Base-by-base conservation (phyloP, 1,140 invertebrate species). In the Zaprionus ornatus region DNA sequence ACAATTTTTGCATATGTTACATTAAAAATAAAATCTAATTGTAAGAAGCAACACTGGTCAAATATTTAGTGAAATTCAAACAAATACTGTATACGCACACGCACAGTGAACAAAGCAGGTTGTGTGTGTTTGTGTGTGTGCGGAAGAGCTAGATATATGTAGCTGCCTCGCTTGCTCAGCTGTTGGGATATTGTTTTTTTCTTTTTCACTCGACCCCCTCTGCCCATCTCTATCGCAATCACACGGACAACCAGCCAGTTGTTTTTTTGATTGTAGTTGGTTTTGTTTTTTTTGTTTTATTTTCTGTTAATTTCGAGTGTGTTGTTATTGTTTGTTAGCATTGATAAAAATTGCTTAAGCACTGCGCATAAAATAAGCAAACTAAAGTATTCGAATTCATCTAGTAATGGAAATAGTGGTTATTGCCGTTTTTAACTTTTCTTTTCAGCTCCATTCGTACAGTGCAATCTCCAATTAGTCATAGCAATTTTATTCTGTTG, bases 81-180 rank as follows among this genome's bases (percentile, higher is more conserved):
- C 48, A 60, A 74, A 67, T 73, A 67, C 32, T 35, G 55, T 13
- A 35, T 48, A 64, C 23, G 45, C 45, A 59, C 57, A 61, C 40
- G 55, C 10, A 42, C 9, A 48, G 3, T 55, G 40, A 60, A 67
- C 54, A 45, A 37, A n/a, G 29, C 21, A 13, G 13, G 35, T 12
- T 68, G 52, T 19, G 19, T 74, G 35, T 54, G 27, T 59, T 32
- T 25, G 27, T 48, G 68, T 54, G 45, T 73, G 40, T 56, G 45
- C 23, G 42, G 35, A 48, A 60, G 70, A 65, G 48, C 45, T 27
- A 50, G 56, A 45, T 42, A n/a, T 17, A 42, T 72, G 64, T 80
- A 82, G 74, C 72, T 70, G 70, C 67, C 86, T 83, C 73, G 66
- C 77, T 87, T 80, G 65, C 77, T 80, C 84, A 88, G 84, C 84